Percentiles rank a stretch among this genome's conserved stretches.
Conservation (phyloP, 2,113 vertebrate species). For the Poeciliopsis occidentalis region DNA sequence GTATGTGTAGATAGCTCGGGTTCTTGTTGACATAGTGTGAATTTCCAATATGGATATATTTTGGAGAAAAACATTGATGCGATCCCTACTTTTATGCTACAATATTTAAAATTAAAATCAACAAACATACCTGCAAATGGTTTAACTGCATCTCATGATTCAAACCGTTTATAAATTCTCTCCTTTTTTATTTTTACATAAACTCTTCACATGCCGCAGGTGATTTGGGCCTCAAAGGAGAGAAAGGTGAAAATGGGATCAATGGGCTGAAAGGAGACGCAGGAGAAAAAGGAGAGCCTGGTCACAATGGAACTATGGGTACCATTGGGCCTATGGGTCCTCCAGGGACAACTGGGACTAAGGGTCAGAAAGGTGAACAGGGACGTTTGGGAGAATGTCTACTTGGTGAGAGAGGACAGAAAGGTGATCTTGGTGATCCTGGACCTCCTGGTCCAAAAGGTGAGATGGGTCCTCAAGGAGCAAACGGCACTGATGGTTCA, state of each 20-base stretch:
- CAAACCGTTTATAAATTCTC: too few relatives aligned
- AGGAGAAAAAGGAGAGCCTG: constrained; percentile 85
- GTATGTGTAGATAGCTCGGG: neutral
- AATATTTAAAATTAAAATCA: neutral
- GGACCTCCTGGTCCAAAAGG: constrained; percentile 84
- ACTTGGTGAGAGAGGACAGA: constrained; percentile 77
- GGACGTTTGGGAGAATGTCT: constrained; percentile 81
- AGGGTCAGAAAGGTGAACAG: constrained; percentile 86
- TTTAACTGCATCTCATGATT: neutral
- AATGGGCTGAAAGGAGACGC: constrained; percentile 88
- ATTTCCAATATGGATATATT: neutral
- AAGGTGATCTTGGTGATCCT: constrained; percentile 78
- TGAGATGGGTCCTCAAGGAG: constrained; percentile 68
- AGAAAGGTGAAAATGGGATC: constrained; percentile 83
- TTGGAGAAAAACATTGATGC: too few relatives aligned
- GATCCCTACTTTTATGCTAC: neutral
- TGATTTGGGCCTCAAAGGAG: constrained; percentile 86
- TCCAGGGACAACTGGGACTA: constrained; percentile 78
- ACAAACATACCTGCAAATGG: neutral
- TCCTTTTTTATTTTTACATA: constrained; percentile 5
- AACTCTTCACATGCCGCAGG: constrained; percentile 72
- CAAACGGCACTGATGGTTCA: constrained; percentile 71
- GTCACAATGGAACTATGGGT: constrained; percentile 87
- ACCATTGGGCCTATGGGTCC: constrained; percentile 76
- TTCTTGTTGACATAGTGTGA: neutral